Percentiles rank a stretch among this genome's conserved stretches.
Evolutionary conservation across 2,797 vertebrate genomes (phyloP).

Genomic region (Remorina albescens): DNA sequence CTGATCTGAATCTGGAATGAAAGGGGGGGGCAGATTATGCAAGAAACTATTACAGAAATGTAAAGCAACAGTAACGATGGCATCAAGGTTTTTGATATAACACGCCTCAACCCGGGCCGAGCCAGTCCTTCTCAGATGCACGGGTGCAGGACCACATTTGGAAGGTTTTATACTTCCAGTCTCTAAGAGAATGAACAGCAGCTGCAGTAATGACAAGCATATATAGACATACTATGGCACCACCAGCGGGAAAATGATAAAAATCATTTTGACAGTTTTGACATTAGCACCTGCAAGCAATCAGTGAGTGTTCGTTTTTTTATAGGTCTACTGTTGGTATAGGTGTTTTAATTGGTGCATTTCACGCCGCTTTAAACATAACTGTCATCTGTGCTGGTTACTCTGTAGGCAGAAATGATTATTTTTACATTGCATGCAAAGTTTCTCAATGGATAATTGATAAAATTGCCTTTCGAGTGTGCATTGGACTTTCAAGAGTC

Average conservation of each 20-base stretch:
- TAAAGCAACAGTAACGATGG: too few relatives aligned
- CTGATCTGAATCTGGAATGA: neutral
- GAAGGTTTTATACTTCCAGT: conserved; percentile 10
- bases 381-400: neutral
- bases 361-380: neutral
- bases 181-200: conserved; percentile 3
- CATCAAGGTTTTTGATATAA: neutral
- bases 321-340: neutral
- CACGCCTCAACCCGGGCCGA: neutral
- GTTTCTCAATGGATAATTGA: neutral
- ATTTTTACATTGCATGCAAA: neutral
- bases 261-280: neutral
- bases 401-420: neutral
- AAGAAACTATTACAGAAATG: too few relatives aligned
- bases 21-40: too few relatives aligned
- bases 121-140: neutral
- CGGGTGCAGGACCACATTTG: neutral
- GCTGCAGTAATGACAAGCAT: neutral
- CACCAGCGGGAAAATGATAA: too few relatives aligned
- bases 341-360: neutral
- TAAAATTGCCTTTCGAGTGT: neutral
- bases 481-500: conserved; percentile 12
- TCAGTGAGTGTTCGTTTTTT: neutral
- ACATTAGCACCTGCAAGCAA: neutral
- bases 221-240: neutral